These are phyloP conservation scores for Hylaea fasciaria DNA, from an alignment of 2,888 invertebrate species.

Conservation along the genomic window DNA sequence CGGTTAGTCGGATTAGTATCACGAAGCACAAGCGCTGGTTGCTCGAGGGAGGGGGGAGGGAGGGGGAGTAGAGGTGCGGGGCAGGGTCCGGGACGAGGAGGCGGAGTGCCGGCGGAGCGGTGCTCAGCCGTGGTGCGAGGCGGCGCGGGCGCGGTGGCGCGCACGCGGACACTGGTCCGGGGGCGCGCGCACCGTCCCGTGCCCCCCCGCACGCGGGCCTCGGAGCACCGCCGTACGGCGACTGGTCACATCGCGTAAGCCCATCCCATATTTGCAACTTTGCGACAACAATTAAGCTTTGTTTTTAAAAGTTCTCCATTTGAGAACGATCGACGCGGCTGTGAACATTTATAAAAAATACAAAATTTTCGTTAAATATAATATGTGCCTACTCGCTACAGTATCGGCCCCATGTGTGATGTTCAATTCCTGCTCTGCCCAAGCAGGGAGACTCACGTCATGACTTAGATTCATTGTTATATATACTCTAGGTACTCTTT, in stretches of 20 bases:
- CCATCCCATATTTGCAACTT: slow-evolving; percentile 87
- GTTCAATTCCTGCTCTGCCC: no score
- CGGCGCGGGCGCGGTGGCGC: slow-evolving; percentile 75
- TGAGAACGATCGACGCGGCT: slow-evolving; percentile 78
- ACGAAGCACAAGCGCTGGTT: slow-evolving; percentile 79
- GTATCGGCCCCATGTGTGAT: slow-evolving; percentile 5
- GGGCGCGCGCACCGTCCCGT: slow-evolving; percentile 76
- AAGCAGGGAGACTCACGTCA: no score
- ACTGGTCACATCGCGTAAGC: slow-evolving; percentile 90
- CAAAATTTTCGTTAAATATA: slow-evolving; percentile 43
- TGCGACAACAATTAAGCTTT: slow-evolving; percentile 85
- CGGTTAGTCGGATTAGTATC: slow-evolving; percentile 77
- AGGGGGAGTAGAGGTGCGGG: slow-evolving; percentile 40
- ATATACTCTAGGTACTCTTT: no score
- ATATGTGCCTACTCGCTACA: slow-evolving; percentile 50
- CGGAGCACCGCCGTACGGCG: slow-evolving; percentile 81
- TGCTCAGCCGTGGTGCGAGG: slow-evolving; percentile 74
- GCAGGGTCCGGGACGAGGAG: slow-evolving; percentile 56
- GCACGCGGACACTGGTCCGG: slow-evolving; percentile 47
- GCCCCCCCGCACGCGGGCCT: slow-evolving; percentile 74
- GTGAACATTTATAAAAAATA: slow-evolving; percentile 82
- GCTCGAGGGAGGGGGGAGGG: slow-evolving; percentile 46
- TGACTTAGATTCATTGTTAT: no score
- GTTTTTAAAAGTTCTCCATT: slow-evolving; percentile 69
- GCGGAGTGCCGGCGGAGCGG: slow-evolving; percentile 71